Evolutionary conservation across 2,113 vertebrate genomes (phyloP).

Genomic region (Cebidichthys violaceus): DNA sequence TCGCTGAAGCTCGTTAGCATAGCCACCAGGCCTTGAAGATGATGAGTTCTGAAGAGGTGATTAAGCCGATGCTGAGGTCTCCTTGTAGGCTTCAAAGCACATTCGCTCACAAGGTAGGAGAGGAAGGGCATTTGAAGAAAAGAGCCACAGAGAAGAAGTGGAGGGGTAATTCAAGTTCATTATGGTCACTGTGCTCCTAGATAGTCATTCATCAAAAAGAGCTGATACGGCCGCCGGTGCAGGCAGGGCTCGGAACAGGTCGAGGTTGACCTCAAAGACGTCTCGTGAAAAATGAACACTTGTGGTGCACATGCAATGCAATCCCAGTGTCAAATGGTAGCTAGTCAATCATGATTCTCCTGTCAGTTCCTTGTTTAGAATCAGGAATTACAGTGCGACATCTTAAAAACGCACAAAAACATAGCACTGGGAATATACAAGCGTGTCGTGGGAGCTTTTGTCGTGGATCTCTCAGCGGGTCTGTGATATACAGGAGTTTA

Average conservation of each 20-base stretch:
- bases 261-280: slow-evolving; percentile 57
- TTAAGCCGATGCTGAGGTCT: slow-evolving; percentile 71
- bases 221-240: slow-evolving; percentile 53
- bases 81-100: slow-evolving; percentile 62
- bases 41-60: slow-evolving; percentile 78
- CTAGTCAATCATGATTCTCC: background rate
- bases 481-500: slow-evolving; percentile 34
- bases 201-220: slow-evolving; percentile 69
- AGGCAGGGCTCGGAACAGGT: slow-evolving; percentile 47
- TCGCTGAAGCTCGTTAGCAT: slow-evolving; percentile 73
- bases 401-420: slow-evolving; percentile 2
- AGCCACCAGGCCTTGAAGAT: slow-evolving; percentile 77
- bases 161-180: slow-evolving; percentile 64
- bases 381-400: slow-evolving; percentile 5
- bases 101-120: slow-evolving; percentile 52
- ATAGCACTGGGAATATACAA: background rate
- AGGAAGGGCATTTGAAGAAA: slow-evolving; percentile 51
- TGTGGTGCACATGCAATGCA: slow-evolving; percentile 14
- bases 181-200: slow-evolving; percentile 56
- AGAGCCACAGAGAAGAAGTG: slow-evolving; percentile 26
- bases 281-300: slow-evolving; percentile 52
- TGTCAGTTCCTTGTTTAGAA: slow-evolving; percentile 13
- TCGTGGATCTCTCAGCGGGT: slow-evolving; percentile 13
- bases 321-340: slow-evolving; percentile 8
- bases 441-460: slow-evolving; percentile 7